Percentiles rank a stretch among this genome's conserved stretches.
These are phyloP conservation scores for Girardinichthys multiradiatus DNA, from an alignment of 2,113 vertebrate species.

Conservation along the genomic window DNA sequence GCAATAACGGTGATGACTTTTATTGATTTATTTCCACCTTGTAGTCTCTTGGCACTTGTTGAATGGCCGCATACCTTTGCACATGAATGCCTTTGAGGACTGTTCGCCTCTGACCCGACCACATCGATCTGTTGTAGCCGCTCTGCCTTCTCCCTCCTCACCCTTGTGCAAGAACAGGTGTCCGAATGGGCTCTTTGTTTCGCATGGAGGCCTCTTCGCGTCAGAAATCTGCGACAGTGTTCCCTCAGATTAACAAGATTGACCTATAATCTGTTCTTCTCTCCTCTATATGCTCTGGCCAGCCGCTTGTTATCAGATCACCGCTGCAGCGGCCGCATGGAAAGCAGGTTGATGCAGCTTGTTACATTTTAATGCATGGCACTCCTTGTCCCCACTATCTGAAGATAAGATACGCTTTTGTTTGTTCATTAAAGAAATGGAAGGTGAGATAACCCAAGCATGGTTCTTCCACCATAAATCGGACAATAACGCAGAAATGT, in stretches of 20 bases:
- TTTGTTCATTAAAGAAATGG: constrained; percentile 7
- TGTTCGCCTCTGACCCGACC: constrained; percentile 6
- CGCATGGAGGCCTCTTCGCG: not conserved
- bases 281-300: not conserved
- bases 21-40: constrained; percentile 21
- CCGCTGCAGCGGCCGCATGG: not conserved
- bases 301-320: not conserved
- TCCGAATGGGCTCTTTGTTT: constrained; percentile 68
- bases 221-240: constrained; percentile 25
- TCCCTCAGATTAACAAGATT: constrained; percentile 34
- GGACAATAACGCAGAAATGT: not conserved
- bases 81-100: not conserved
- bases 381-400: not conserved
- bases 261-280: constrained; percentile 42
- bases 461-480: not conserved
- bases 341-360: not conserved
- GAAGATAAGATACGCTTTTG: not conserved
- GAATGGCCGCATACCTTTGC: constrained; percentile 36
- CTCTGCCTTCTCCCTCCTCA: not conserved
- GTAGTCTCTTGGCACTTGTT: constrained; percentile 58
- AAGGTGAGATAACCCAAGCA: not conserved
- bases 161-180: constrained; percentile 59
- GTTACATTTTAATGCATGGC: constrained; percentile 14
- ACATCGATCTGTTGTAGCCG: not conserved
- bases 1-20: constrained; percentile 4